Conservation (phyloP, 37 sponge, comb jelly and placozoan genomes). For the Axinella damicornis region DNA sequence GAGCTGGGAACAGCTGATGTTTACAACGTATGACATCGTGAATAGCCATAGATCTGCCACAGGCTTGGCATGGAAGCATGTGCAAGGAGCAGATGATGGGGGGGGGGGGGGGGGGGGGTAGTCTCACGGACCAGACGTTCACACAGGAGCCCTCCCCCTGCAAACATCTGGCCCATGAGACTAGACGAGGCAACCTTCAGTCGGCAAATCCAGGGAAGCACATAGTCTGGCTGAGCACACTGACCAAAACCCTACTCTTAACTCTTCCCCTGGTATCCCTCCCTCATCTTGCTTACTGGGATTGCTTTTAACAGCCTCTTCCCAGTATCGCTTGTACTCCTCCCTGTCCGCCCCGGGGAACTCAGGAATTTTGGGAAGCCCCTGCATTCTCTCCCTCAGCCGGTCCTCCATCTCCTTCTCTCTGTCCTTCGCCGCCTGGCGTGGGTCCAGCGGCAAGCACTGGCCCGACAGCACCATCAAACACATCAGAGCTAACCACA, state of each 20-base stretch:
- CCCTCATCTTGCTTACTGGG: conserved; percentile 39
- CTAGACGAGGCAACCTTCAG: no score
- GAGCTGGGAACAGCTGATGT: no score
- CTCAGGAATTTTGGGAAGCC: not conserved
- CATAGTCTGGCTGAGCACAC: not conserved
- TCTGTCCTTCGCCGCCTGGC: not conserved
- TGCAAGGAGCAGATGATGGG: no score
- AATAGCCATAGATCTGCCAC: no score
- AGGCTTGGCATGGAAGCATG: no score
- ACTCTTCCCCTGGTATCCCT: not conserved
- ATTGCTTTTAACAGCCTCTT: conserved; percentile 47
- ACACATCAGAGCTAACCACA: no score
- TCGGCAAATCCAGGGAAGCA: no score
- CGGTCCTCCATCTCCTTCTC: conserved; percentile 10
- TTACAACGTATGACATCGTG: no score
- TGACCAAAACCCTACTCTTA: not conserved
- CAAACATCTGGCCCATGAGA: no score
- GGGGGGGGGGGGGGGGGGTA: no score
- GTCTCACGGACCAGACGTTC: no score
- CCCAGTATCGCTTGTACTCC: conserved; percentile 81
- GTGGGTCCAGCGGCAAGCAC: conserved; percentile 2
- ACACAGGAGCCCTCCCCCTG: no score
- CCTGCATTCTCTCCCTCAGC: conserved; percentile 9
- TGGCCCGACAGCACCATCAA: not conserved
- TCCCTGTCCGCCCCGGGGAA: conserved; percentile 58